Percentiles rank a stretch among this genome's conserved stretches.
phyloP scores from a whole-genome alignment of 2,797 vertebrate species.

The Netta rufina region DNA sequence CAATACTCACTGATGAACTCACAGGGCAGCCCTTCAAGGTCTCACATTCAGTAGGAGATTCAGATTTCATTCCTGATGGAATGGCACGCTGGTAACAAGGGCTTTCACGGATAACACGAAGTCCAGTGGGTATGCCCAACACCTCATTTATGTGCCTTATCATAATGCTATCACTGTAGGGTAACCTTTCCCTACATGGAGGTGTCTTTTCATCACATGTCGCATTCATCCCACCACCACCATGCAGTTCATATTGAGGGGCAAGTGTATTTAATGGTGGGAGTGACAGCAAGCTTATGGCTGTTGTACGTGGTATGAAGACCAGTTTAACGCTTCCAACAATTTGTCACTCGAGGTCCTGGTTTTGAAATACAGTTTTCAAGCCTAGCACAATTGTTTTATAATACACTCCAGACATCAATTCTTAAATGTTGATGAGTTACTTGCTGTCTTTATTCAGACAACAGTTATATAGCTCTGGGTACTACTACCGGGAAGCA shows the following conservation, averaged over 20 bases:
- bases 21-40: background rate
- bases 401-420: background rate
- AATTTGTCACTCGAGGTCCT: background rate
- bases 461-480: background rate
- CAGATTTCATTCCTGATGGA: background rate
- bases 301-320: background rate
- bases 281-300: background rate
- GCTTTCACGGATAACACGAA: background rate
- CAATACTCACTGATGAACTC: background rate
- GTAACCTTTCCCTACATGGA: no score
- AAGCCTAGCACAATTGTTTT: background rate
- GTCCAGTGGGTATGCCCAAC: background rate
- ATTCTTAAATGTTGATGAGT: background rate
- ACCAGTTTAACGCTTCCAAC: background rate
- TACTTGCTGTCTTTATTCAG: background rate
- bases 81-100: accelerated
- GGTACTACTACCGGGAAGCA: background rate
- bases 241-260: background rate
- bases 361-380: background rate
- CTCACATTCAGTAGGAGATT: background rate
- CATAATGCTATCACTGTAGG: background rate
- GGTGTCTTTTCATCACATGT: background rate
- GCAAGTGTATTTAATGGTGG: background rate
- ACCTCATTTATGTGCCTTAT: accelerated
- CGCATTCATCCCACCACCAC: accelerated